phyloP scores from a whole-genome alignment of 2,888 invertebrate genomes.

The Taenaris catops region DNA sequence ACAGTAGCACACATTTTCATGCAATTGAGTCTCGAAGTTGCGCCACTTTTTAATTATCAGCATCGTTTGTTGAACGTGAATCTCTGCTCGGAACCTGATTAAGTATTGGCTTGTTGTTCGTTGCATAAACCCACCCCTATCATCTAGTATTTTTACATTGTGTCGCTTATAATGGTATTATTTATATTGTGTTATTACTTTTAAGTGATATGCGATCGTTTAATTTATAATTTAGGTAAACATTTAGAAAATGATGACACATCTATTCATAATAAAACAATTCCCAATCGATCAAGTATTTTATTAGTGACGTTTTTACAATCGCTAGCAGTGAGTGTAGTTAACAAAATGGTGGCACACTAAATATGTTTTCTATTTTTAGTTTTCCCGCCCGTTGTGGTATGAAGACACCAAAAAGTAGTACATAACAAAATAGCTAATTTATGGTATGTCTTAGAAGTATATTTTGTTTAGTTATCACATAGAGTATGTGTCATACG shows the following conservation, averaged over 20 bases:
- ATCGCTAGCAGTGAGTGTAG: neutral
- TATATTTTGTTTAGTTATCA: conserved; percentile 37
- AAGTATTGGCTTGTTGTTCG: conserved; percentile 29
- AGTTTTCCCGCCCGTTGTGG: conserved; percentile 72
- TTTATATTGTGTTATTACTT: conserved; percentile 34
- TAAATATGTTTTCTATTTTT: conserved; percentile 51
- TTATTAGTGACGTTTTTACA: conserved; percentile 23
- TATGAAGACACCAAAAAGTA: conserved; percentile 49
- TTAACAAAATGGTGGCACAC: conserved; percentile 17
- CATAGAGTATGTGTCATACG: conserved; percentile 32
- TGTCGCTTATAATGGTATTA: conserved; percentile 30
- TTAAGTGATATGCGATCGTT: conserved; percentile 33
- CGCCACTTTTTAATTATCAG: conserved; percentile 1
- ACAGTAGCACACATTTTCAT: too few relatives aligned
- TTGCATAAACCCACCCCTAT: conserved; percentile 70
- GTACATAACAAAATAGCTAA: conserved; percentile 30
- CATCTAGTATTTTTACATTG: conserved; percentile 31
- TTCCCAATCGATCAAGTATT: conserved; percentile 24
- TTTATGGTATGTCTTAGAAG: conserved; percentile 45
- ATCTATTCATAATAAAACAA: conserved; percentile 24
- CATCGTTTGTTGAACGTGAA: conserved; percentile 23
- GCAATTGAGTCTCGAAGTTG: neutral
- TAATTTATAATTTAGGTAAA: conserved; percentile 22
- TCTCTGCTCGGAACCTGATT: conserved; percentile 57
- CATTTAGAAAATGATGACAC: conserved; percentile 25